Evolutionary conservation across 2,888 invertebrate genomes (phyloP).

Genomic region (Mesorhabditis belari): DNA sequence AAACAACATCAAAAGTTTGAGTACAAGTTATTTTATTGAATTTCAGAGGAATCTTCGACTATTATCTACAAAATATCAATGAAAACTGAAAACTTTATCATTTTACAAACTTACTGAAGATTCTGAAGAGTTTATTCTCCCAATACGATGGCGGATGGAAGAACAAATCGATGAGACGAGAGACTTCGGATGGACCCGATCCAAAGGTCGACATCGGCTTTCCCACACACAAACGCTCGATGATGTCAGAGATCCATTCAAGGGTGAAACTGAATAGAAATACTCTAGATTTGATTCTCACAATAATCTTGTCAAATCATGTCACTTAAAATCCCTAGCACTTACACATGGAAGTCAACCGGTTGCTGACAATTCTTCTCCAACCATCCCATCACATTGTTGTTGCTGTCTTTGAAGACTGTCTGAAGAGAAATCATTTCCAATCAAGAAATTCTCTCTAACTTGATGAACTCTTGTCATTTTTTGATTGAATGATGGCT

Average conservation of each 20-base stretch:
- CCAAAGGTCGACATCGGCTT: constrained; percentile 1
- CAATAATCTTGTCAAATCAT: not conserved
- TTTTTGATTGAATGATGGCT: constrained; percentile 56
- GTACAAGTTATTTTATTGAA: too few species aligned
- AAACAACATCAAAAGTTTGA: too few species aligned
- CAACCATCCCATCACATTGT: not conserved
- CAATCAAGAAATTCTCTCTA: not conserved
- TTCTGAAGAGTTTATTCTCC: constrained; percentile 5
- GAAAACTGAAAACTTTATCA: too few species aligned
- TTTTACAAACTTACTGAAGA: constrained; percentile 7
- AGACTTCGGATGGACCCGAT: constrained; percentile 4
- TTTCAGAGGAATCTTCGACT: too few species aligned
- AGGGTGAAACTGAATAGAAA: not conserved
- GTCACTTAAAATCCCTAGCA: not conserved
- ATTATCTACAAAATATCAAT: too few species aligned
- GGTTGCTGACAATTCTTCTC: not conserved
- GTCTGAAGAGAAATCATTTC: not conserved
- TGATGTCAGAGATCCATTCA: not conserved
- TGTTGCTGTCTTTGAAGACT: not conserved
- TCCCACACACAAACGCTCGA: not conserved
- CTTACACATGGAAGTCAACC: not conserved
- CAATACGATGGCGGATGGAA: constrained; percentile 8
- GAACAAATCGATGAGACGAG: constrained; percentile 6
- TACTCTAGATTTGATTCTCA: not conserved
- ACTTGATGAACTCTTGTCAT: constrained; percentile 51